A percentile compares a stretch with the other conserved stretches of the same genome.
These are phyloP conservation scores for Microcebus jonahi DNA, from an alignment of 2,113 vertebrate genomes.

Conservation along the genomic window DNA sequence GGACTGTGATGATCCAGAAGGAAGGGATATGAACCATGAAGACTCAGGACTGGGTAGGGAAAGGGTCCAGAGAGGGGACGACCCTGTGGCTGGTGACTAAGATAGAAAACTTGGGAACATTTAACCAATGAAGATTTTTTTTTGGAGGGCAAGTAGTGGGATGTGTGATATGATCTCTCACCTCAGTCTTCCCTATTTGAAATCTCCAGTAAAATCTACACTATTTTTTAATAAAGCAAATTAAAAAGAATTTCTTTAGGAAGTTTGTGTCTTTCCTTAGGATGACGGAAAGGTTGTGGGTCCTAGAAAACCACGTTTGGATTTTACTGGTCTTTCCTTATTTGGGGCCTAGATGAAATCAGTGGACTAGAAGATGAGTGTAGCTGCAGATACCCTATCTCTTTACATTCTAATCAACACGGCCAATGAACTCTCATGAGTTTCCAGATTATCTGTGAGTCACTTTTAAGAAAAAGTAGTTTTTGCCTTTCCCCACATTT, in stretches of 20 bases:
- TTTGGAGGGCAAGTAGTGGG: neutral
- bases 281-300: neutral
- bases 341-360: neutral
- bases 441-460: neutral
- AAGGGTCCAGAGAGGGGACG: neutral
- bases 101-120: neutral
- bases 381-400: neutral
- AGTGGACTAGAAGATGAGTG: neutral
- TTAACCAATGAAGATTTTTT: neutral
- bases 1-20: neutral
- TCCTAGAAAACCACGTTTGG: neutral
- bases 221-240: neutral
- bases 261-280: neutral
- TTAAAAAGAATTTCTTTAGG: constrained; percentile 27
- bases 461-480: neutral
- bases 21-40: neutral
- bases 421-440: neutral
- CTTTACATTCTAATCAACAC: neutral
- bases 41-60: neutral
- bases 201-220: neutral
- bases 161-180: neutral
- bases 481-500: neutral
- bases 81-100: neutral
- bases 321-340: neutral
- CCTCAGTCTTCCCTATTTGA: neutral